Evolutionary conservation across 2,797 vertebrate genomes (phyloP), one percentile per base, ranked within the genome.

Genomic region (Heterohyrax brucei): DNA sequence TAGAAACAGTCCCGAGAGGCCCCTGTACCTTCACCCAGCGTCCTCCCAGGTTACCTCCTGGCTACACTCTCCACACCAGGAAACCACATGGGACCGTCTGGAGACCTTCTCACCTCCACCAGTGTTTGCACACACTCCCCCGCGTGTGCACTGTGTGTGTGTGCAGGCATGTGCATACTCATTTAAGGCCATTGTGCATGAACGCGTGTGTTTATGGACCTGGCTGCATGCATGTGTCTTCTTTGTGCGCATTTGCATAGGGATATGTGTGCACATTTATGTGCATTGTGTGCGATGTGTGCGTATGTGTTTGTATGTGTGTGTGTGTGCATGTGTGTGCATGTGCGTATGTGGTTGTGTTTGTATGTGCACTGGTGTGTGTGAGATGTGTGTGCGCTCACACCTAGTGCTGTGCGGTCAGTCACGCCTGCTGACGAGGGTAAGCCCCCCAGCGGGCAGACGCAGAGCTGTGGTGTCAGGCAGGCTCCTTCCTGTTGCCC

Each of bases 301-400:
- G 10, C 21, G 0, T 3, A 19, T 9, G 4, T 21, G 9, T 16
- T 0, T 24, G 33, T 16, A 4, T 30, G 48, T 16, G 12, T 44
- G 21, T 16, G 19, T n/a, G 39, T 33, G n/a, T 26, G 46, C 13
- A 14, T 44, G 22, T 2, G 0, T 33, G 19, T 48, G 14, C 10
- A 48, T 2, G 1, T 12, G 7, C 2, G 1, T 28, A 33, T 3
- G 4, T 73, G 3, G 2, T 3, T 3, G 6, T 3, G 1, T 53
- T 8, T 53, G 53, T 14, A 5, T 59, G 56, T 59, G 56, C 16
- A 18, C 13, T 14, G 8, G 64, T 28, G 66, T n/a, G 3, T 7
- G 56, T 1, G 13, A 39, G 39, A 39, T 39, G 56, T 1, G 7
- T 26, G 76, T 53, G 48, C n/a, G n/a, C n/a, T n/a, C n/a, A n/a